Percentiles rank a stretch among this genome's conserved stretches.
phyloP scores from a whole-genome alignment of 2,888 invertebrate genomes.

The Patella ulyssiponensis region DNA sequence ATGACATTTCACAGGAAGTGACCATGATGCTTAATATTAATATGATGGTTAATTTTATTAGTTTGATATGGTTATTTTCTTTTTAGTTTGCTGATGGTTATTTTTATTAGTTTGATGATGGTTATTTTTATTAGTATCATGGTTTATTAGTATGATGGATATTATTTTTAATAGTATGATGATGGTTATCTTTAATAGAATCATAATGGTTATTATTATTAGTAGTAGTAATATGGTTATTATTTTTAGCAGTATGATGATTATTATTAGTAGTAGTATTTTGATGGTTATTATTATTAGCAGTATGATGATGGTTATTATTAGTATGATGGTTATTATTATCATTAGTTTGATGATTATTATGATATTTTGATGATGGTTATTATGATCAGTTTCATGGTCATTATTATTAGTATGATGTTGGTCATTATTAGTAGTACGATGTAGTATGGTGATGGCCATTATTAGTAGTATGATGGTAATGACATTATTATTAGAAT shows the following conservation, averaged over 20 bases:
- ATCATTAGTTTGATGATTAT: too few species aligned
- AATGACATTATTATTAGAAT: too few species aligned
- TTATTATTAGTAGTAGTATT: neutral
- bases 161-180: neutral
- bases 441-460: too few species aligned
- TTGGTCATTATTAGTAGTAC: too few species aligned
- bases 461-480: too few species aligned
- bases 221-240: neutral
- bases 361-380: too few species aligned
- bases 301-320: too few species aligned
- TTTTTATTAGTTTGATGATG: neutral
- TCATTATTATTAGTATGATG: too few species aligned
- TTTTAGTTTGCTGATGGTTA: neutral
- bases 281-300: neutral
- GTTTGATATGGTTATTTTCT: too few species aligned
- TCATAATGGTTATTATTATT: neutral
- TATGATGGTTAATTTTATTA: neutral
- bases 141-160: neutral
- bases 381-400: too few species aligned
- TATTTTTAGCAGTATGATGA: neutral
- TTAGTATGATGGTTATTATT: too few species aligned
- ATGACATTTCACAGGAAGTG: neutral
- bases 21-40: neutral
- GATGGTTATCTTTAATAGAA: neutral
- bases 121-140: neutral